Conservation (phyloP, 2,888 invertebrate genomes). For the Melinaea marsaeus region DNA sequence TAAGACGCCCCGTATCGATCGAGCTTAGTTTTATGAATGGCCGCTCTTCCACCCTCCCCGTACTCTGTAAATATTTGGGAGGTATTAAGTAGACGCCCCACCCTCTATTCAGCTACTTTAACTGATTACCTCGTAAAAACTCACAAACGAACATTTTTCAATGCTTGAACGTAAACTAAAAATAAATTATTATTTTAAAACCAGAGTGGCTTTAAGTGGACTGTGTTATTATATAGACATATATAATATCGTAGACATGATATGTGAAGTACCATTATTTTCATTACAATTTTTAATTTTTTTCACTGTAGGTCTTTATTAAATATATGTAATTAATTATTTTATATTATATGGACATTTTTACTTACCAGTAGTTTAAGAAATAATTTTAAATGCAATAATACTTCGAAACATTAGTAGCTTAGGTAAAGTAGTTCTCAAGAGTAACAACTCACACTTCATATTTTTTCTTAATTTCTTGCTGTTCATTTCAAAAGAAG, state of each 20-base stretch:
- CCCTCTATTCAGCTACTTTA: constrained; percentile 33
- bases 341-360: too few species aligned
- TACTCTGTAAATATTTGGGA: constrained; percentile 30
- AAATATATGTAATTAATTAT: too few species aligned
- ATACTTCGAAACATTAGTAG: too few species aligned
- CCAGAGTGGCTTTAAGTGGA: background rate
- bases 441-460: too few species aligned
- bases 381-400: too few species aligned
- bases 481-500: constrained; percentile 8
- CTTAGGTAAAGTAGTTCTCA: background rate
- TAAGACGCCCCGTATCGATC: constrained; percentile 60
- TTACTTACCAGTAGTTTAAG: too few species aligned
- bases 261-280: too few species aligned
- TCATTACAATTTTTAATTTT: too few species aligned
- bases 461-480: background rate
- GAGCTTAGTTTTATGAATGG: constrained; percentile 72
- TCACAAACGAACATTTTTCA: constrained; percentile 19
- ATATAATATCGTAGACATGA: too few species aligned
- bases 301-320: too few species aligned
- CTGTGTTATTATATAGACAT: too few species aligned
- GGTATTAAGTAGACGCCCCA: constrained; percentile 20
- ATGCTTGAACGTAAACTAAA: constrained; percentile 14
- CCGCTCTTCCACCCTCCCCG: constrained; percentile 38
- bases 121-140: constrained; percentile 30
- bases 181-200: constrained; percentile 5